phyloP scores from a whole-genome alignment of 2,113 vertebrate species.

The Eublepharis macularius region DNA sequence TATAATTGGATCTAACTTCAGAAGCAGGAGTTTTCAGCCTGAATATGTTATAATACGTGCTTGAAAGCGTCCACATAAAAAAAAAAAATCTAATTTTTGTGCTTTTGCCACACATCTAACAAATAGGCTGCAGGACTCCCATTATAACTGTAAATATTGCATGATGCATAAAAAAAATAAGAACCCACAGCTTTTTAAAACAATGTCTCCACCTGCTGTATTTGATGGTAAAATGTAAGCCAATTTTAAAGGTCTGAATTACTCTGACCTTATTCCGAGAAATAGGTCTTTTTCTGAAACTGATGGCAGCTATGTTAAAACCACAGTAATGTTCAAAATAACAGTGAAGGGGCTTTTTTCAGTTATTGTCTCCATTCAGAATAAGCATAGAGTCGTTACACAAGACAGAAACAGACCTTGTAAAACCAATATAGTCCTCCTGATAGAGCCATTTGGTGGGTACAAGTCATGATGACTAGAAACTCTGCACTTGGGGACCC shows the following conservation, averaged over 20 bases:
- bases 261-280: neutral
- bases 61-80: neutral
- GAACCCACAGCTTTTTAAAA: neutral
- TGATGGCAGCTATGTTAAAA: neutral
- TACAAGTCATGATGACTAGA: too few relatives aligned
- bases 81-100: neutral
- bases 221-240: neutral
- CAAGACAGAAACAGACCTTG: too few relatives aligned
- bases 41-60: neutral
- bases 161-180: neutral
- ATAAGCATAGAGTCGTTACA: too few relatives aligned
- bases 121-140: neutral
- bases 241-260: too few relatives aligned
- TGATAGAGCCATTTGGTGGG: too few relatives aligned
- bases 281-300: neutral
- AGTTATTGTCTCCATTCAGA: neutral
- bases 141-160: neutral
- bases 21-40: neutral
- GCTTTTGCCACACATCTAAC: neutral
- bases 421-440: too few relatives aligned
- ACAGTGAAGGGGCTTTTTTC: neutral
- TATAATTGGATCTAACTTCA: constrained; percentile 7
- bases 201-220: neutral
- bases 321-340: neutral
- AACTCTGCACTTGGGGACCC: too few relatives aligned